These are phyloP conservation scores for Drusus annulatus DNA, from an alignment of 1,140 invertebrate species.

Conservation along the genomic window DNA sequence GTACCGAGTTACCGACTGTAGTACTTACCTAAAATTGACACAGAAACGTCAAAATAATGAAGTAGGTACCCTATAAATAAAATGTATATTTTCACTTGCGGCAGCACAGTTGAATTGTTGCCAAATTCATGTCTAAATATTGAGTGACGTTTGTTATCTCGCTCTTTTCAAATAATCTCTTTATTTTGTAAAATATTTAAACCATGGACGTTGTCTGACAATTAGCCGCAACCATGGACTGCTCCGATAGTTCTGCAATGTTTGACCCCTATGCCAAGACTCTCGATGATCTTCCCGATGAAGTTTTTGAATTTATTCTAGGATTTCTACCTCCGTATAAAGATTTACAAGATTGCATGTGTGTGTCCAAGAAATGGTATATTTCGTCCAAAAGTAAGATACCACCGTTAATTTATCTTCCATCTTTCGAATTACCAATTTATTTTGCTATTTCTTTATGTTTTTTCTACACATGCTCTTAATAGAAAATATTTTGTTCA, in stretches of 20 bases:
- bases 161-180: slow-evolving; percentile 18
- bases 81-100: background rate
- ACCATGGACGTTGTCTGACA: slow-evolving; percentile 1
- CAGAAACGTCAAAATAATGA: background rate
- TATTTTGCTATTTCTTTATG: background rate
- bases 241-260: slow-evolving; percentile 7
- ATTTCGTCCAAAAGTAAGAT: slow-evolving; percentile 84
- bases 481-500: slow-evolving; percentile 60
- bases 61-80: background rate
- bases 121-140: slow-evolving; percentile 24
- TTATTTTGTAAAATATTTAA: slow-evolving; percentile 25
- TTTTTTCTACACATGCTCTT: background rate
- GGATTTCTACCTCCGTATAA: slow-evolving; percentile 90
- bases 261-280: slow-evolving; percentile 24
- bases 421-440: background rate
- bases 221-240: background rate
- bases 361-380: slow-evolving; percentile 90
- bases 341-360: slow-evolving; percentile 88
- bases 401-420: background rate
- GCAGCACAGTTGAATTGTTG: background rate
- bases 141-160: slow-evolving; percentile 43
- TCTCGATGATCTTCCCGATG: slow-evolving; percentile 85
- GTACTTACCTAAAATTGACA: background rate
- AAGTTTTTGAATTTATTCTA: slow-evolving; percentile 94
- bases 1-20: too few species aligned